Base-by-base conservation (phyloP, 2,888 invertebrate genomes). In the Parascotia fuliginaria region DNA sequence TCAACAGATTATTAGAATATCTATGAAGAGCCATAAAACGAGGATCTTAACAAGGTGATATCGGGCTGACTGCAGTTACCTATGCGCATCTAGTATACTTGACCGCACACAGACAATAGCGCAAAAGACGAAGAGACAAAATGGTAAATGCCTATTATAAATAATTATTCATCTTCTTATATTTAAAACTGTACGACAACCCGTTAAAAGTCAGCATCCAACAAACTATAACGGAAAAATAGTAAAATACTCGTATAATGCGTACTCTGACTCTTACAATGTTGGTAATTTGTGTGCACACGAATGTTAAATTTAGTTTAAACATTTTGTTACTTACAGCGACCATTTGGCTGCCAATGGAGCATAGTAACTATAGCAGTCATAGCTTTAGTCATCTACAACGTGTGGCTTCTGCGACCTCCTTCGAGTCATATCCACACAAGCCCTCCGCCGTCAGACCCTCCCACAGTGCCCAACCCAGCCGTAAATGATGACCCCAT, bases 321-420 rank as follows among this genome's bases (percentile, higher is more conserved):
- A n/a, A n/a, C n/a, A 24, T 9, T 12, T 14, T 0, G 9, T 42
- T 34, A 6, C 14, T 36, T 45, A 32, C 80, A 92, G 92, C 89
- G 88, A 85, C 82, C 85, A 24, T 91, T 91, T 89, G 87, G 95
- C 71, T 94, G 95, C 66, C 93, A 94, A 78, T 95, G 95, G 95
- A 95, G 94, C 81, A 82, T 95, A 69, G 94, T 95, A 71, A 90
- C 95, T 56, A 82, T 94, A 50, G 93, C 94, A 65, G 94, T 95
- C 28, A 77, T 95, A 43, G 92, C 94, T 27, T 89, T 96, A 55
- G 94, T 95, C 19, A 74, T 95, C 32, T 95, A 89, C 81, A 90
- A 89, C 60, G 86, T 92, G 59, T 89, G 89, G 91, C 73, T 89
- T 29, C 70, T 89, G 24, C 82, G 77, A 3, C 82, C 87, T 0